These are phyloP conservation scores for Toxotes chatareus DNA, from an alignment of 2,113 vertebrate genomes.

Conservation along the genomic window DNA sequence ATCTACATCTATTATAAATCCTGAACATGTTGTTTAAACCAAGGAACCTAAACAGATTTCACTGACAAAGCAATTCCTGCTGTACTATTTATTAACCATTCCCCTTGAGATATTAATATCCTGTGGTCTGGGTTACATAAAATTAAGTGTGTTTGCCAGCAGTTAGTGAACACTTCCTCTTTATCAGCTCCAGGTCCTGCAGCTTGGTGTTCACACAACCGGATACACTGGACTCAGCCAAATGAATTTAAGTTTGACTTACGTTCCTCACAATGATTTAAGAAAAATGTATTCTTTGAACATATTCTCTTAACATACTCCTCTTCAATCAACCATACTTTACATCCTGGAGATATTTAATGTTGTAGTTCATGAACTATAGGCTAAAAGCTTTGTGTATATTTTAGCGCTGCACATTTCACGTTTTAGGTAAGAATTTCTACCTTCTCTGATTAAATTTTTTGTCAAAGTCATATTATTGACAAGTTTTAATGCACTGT, in stretches of 20 bases:
- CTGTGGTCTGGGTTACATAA: conserved; percentile 47
- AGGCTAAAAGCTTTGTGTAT: no score
- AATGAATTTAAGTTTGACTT: neutral
- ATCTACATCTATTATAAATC: conserved; percentile 53
- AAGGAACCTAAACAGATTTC: conserved; percentile 7
- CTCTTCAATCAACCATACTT: no score
- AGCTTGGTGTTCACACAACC: neutral
- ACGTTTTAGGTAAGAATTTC: no score
- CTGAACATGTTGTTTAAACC: neutral
- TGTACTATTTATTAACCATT: neutral
- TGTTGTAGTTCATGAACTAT: no score
- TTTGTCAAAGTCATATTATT: no score
- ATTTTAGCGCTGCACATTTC: no score
- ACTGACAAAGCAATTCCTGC: conserved; percentile 7
- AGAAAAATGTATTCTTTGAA: no score
- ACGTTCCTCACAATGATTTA: no score
- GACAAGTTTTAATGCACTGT: no score
- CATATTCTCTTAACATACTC: no score
- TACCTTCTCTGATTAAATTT: no score
- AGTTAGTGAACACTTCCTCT: conserved; percentile 56
- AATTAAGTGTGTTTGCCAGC: conserved; percentile 13
- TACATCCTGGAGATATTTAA: no score
- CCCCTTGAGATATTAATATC: conserved; percentile 54
- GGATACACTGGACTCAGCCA: neutral
- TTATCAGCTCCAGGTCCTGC: conserved; percentile 6